Conservation (phyloP, 2,113 vertebrate genomes). For the Brachirus orientalis region DNA sequence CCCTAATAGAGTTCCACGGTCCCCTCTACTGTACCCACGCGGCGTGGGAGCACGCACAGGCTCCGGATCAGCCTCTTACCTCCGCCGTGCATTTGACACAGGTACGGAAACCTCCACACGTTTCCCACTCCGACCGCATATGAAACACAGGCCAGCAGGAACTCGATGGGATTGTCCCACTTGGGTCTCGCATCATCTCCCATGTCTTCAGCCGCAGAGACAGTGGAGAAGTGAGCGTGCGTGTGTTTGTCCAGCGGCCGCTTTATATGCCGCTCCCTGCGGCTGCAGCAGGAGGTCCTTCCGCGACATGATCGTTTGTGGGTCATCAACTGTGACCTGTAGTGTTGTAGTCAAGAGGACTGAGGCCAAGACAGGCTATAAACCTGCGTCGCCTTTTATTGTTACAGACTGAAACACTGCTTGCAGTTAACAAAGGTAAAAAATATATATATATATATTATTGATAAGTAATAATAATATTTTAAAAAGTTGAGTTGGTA, state of each 20-base stretch:
- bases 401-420: no score
- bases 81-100: conserved; percentile 96
- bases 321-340: no score
- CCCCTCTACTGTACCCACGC: no score
- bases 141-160: conserved; percentile 92
- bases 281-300: background rate
- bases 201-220: conserved; percentile 28
- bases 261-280: background rate
- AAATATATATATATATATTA: no score
- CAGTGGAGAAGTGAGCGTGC: background rate
- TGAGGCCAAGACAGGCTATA: no score
- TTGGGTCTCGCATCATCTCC: conserved; percentile 83
- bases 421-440: no score
- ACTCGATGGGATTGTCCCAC: conserved; percentile 89
- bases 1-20: no score
- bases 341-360: no score
- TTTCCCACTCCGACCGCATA: conserved; percentile 95
- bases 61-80: conserved; percentile 80
- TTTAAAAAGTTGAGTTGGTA: no score
- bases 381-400: no score
- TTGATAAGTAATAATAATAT: no score
- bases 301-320: no score
- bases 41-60: background rate
- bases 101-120: conserved; percentile 96
- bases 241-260: background rate